Conservation (phyloP, 2,113 vertebrate species). For the Perognathus longimembris region DNA sequence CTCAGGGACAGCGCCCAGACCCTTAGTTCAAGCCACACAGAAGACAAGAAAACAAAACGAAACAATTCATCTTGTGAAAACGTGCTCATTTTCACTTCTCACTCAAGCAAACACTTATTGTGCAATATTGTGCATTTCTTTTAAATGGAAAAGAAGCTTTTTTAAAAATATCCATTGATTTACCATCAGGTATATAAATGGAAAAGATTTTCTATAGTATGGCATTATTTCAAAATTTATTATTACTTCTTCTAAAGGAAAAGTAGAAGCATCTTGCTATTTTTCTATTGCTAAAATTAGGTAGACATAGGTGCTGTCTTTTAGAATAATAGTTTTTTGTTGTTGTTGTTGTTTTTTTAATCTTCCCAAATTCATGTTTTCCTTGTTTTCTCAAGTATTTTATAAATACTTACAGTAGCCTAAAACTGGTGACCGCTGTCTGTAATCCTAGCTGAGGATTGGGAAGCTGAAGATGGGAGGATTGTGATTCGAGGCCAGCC, state of each 20-base stretch:
- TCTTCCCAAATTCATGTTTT: not conserved
- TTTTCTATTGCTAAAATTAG: slow-evolving; percentile 7
- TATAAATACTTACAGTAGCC: not conserved
- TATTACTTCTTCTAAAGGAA: slow-evolving; percentile 11
- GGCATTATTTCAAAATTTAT: slow-evolving; percentile 39
- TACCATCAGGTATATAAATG: not conserved
- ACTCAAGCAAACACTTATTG: slow-evolving; percentile 11
- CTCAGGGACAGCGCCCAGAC: no score
- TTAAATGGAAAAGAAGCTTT: slow-evolving; percentile 12
- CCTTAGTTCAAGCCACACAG: no score
- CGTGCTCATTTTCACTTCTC: slow-evolving; percentile 36
- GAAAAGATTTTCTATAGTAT: not conserved
- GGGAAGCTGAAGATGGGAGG: no score
- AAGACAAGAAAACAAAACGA: no score
- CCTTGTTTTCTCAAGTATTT: slow-evolving; percentile 3
- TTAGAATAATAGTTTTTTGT: not conserved
- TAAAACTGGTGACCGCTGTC: no score
- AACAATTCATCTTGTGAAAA: not conserved
- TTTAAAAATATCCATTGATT: slow-evolving; percentile 25
- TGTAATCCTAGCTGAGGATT: no score
- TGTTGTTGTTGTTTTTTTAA: slow-evolving; percentile 40
- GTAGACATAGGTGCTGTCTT: not conserved
- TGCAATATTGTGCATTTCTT: slow-evolving; percentile 11
- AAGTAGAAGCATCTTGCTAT: not conserved
- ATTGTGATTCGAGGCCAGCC: no score